A percentile compares a stretch with the other conserved stretches of the same genome.
Evolutionary conservation across 2,113 vertebrate species (phyloP).

Genomic region (Asarcornis scutulata): DNA sequence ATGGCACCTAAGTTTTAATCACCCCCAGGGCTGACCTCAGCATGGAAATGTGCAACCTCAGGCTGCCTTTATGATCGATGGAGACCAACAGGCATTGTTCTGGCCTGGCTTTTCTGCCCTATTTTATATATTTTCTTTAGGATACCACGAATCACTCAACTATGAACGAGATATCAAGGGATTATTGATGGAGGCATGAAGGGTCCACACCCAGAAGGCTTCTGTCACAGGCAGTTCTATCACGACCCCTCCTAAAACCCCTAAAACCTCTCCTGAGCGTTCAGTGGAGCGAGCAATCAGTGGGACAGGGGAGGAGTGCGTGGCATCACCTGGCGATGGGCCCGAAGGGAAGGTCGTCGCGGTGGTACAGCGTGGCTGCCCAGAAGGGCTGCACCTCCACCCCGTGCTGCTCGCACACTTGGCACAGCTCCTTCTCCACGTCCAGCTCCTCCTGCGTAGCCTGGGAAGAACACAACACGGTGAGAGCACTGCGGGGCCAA

Average conservation of each 20-base stretch:
- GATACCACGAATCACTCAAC: neutral
- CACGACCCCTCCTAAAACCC: no score
- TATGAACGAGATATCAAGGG: neutral
- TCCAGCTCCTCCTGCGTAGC: constrained; percentile 81
- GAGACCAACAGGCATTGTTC: neutral
- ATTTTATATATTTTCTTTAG: neutral
- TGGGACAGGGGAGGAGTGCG: rapidly evolving
- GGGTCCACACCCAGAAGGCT: neutral
- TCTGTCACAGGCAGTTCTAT: neutral
- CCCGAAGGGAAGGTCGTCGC: constrained; percentile 81
- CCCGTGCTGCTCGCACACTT: constrained; percentile 75
- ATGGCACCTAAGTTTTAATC: neutral
- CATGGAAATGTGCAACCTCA: neutral
- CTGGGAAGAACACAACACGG: constrained; percentile 17
- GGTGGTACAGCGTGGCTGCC: constrained; percentile 83
- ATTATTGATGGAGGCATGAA: neutral
- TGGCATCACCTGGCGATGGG: constrained; percentile 72
- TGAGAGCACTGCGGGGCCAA: neutral
- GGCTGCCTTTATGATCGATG: neutral
- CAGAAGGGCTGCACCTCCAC: constrained; percentile 82
- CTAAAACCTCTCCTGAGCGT: neutral
- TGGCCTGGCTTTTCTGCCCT: neutral
- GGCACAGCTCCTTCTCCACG: constrained; percentile 78
- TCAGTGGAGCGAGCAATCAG: neutral
- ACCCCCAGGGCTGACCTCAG: neutral